Evolutionary conservation across 2,797 vertebrate species (phyloP), one percentile per base, ranked within the genome.

Genomic region (Enteromius viviparus): DNA sequence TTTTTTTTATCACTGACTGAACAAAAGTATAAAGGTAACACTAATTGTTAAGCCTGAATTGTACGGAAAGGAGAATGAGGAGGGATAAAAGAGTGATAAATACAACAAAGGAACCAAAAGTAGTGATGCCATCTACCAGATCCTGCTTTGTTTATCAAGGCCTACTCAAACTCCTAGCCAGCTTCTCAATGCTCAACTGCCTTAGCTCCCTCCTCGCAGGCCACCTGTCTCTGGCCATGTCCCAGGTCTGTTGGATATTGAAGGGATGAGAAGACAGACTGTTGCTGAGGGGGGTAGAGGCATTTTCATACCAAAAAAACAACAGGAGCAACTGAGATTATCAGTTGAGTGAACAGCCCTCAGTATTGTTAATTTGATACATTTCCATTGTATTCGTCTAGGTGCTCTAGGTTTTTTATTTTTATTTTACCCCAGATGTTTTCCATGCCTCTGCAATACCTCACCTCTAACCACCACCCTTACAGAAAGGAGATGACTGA

Each of bases 211-310:
- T 51, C 58, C 37, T 70, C 8, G 47, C 64, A 49, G 65, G n/a
- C 82, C 82, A 83, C 82, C 82, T 71, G 75, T 51, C 75, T 78
- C 66, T 83, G 75, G 82, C 66, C 6, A 23, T 62, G 53, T 71
- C 65, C 75, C 82, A 78, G 29, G 53, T 64, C 51, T 70, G 64
- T 71, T 83, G 82, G 75, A 49, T 64, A 71, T 34, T 19, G 53
- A 78, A 71, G 65, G 66, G 40, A 58, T 78, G 40, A 51, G 8
- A 77, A 70, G 51, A 76, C 81, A 82, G 64, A 60, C 64, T 76
- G 37, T 69, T 76, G 51, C 72, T 82, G 72, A 40, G 37, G 29
- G 51, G 65, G 65, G 47, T 34, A 21, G 29, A 53, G 62, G 60
- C 9, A 29, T 76, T 37, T 78, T 78, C 26, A 78, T 37, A 70